Evolutionary conservation across 2,113 vertebrate species (phyloP).

Genomic region (Hassar affinis): DNA sequence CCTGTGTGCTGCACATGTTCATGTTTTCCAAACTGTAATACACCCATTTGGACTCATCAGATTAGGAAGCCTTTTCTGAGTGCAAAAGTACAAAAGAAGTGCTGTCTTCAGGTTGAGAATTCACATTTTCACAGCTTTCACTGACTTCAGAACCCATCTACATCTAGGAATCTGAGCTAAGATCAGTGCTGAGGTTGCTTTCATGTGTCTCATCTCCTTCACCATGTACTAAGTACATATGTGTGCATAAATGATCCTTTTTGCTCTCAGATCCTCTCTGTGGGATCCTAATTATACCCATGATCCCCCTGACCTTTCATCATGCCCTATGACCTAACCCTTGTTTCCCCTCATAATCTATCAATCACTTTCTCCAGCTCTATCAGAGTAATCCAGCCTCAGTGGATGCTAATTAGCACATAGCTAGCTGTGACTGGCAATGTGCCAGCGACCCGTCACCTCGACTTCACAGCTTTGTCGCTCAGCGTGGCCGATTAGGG

Average conservation of each 20-base stretch:
- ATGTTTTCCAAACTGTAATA: background rate
- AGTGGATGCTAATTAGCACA: constrained; percentile 69
- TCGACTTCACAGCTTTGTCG: constrained; percentile 62
- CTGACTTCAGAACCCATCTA: background rate
- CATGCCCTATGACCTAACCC: background rate
- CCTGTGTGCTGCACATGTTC: background rate
- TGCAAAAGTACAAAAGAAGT: background rate
- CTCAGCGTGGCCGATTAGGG: constrained; percentile 50
- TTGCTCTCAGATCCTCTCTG: background rate
- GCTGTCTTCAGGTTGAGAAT: background rate
- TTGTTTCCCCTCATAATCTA: constrained; percentile 29
- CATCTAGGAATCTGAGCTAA: background rate
- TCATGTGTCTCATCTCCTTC: background rate
- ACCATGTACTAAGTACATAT: background rate
- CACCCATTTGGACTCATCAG: background rate
- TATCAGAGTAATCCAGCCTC: constrained; percentile 56
- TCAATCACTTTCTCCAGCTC: constrained; percentile 55
- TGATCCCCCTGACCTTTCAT: constrained; percentile 6
- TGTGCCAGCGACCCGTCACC: constrained; percentile 69
- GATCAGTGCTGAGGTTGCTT: background rate
- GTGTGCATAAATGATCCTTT: background rate
- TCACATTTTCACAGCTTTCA: background rate
- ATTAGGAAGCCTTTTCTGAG: background rate
- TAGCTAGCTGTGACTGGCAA: constrained; percentile 68
- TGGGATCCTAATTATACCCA: constrained; percentile 24